A percentile compares a stretch with the other conserved stretches of the same genome.
These are phyloP conservation scores for Malurus splendens DNA, from an alignment of 2,797 vertebrate genomes.

Conservation along the genomic window DNA sequence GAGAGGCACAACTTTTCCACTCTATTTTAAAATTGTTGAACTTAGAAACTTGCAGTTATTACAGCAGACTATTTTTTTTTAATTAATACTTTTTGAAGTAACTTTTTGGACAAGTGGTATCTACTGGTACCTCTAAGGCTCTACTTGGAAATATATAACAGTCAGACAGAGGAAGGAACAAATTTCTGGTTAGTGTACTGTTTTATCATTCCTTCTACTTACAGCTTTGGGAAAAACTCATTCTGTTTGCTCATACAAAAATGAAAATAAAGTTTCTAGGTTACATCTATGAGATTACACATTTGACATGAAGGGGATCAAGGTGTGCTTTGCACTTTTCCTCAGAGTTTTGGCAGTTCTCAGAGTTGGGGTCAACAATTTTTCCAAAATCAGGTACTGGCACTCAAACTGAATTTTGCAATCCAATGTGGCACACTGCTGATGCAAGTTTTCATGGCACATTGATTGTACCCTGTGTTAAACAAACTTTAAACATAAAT, in stretches of 20 bases:
- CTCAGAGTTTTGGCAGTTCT: background rate
- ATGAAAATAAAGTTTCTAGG: background rate
- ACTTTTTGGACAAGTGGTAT: background rate
- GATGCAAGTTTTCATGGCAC: background rate
- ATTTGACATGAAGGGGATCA: background rate
- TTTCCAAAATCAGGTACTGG: background rate
- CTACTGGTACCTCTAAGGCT: background rate
- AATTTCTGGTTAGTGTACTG: background rate
- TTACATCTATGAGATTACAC: background rate
- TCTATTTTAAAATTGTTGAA: background rate
- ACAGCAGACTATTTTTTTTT: background rate
- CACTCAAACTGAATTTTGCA: background rate
- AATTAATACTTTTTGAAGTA: background rate
- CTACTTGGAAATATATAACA: background rate
- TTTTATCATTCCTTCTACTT: background rate
- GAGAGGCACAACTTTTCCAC: background rate
- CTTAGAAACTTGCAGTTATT: background rate
- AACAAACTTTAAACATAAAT: background rate
- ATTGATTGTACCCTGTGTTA: background rate
- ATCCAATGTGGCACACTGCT: background rate
- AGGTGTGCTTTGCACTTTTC: background rate
- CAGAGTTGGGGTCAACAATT: background rate
- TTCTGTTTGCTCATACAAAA: background rate
- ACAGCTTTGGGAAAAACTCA: background rate
- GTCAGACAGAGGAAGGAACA: background rate